A percentile compares a stretch with the other conserved stretches of the same genome.
Conservation (phyloP, 2,797 vertebrate species). For the Sebastes minor region DNA sequence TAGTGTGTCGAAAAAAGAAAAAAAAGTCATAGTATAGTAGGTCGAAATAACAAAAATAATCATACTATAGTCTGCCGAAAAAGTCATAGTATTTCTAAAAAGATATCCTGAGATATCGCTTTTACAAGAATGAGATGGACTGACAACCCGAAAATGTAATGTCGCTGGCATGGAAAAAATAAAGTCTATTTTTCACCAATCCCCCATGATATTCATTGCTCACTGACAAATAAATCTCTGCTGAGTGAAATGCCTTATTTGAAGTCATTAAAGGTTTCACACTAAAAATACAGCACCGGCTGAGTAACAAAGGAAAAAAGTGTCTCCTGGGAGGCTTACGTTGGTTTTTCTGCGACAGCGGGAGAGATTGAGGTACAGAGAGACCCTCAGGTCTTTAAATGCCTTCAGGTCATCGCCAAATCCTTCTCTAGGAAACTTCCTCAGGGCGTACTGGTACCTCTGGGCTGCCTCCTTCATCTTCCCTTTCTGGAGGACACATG, state of each 20-base stretch:
- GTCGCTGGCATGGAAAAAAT: no score
- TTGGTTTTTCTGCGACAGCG: constrained; percentile 99
- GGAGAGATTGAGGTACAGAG: constrained; percentile 95
- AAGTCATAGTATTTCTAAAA: no score
- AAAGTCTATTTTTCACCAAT: background rate
- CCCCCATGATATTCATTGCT: background rate
- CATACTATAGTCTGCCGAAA: no score
- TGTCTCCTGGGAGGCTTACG: constrained; percentile 79
- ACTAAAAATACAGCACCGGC: constrained; percentile 9
- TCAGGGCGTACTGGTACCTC: constrained; percentile 96
- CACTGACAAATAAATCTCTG: background rate
- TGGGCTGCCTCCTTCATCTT: constrained; percentile 99
- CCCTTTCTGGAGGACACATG: constrained; percentile 88
- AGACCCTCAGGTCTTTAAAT: constrained; percentile 95
- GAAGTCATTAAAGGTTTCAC: background rate
- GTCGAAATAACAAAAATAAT: no score
- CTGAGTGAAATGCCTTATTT: background rate
- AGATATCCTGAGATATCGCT: no score
- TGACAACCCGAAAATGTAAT: no score
- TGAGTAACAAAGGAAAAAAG: background rate
- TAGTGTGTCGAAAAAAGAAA: no score
- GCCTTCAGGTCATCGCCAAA: constrained; percentile 97
- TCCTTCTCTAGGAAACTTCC: constrained; percentile 98
- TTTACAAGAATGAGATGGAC: no score
- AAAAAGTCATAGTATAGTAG: no score